phyloP scores from a whole-genome alignment of 2,888 invertebrate species.

The Synergus umbraculus region DNA sequence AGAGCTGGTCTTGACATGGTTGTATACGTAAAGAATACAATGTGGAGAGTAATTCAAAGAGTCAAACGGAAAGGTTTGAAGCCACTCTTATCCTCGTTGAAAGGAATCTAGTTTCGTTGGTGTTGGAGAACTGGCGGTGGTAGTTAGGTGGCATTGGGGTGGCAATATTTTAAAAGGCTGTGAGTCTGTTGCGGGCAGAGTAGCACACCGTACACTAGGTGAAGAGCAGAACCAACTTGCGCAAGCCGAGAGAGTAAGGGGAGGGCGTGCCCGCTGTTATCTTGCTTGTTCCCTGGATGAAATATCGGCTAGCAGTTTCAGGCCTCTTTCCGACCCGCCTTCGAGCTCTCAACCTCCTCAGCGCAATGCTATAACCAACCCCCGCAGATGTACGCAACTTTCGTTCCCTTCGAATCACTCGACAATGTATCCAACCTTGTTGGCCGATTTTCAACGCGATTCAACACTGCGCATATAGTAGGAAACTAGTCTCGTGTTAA shows the following conservation, averaged over 20 bases:
- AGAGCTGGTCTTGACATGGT: constrained; percentile 10
- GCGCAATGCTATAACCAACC: constrained; percentile 42
- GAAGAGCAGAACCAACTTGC: constrained; percentile 55
- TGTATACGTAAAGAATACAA: constrained; percentile 27
- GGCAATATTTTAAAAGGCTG: constrained; percentile 62
- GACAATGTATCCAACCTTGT: constrained; percentile 3
- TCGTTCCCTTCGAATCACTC: neutral
- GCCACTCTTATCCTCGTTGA: constrained; percentile 47
- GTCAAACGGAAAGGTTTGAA: constrained; percentile 41
- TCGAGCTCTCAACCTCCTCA: constrained; percentile 47
- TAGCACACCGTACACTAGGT: constrained; percentile 46
- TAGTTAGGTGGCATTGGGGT: constrained; percentile 51
- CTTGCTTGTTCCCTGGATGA: constrained; percentile 73
- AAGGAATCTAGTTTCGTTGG: constrained; percentile 50
- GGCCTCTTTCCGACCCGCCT: constrained; percentile 56
- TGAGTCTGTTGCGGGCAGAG: constrained; percentile 59
- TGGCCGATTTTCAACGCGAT: neutral
- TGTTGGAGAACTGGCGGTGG: constrained; percentile 43
- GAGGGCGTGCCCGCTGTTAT: constrained; percentile 70
- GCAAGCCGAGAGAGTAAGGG: constrained; percentile 46
- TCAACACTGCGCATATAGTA: neutral
- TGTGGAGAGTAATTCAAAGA: constrained; percentile 26
- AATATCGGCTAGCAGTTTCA: constrained; percentile 73
- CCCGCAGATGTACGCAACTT: constrained; percentile 23
- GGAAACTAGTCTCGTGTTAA: neutral